These are phyloP conservation scores for Myripristis murdjan DNA, from an alignment of 2,797 vertebrate genomes.

Conservation along the genomic window DNA sequence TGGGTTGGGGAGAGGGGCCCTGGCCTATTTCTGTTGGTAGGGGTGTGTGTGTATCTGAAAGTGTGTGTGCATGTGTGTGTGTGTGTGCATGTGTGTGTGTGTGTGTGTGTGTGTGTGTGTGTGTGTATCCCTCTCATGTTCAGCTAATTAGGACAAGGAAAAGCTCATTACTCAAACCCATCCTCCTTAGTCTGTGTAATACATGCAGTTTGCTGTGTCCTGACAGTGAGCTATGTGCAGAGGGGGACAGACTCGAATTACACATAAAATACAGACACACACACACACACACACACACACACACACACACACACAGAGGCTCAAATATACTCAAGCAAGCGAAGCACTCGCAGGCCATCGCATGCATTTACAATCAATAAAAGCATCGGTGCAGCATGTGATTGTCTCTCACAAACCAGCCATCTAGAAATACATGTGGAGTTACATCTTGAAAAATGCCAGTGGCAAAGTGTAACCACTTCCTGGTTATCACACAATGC, in stretches of 20 bases:
- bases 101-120: conserved; percentile 52
- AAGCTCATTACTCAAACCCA: conserved; percentile 89
- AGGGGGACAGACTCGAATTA: conserved; percentile 71
- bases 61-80: conserved; percentile 14
- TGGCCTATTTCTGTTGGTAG: conserved; percentile 83
- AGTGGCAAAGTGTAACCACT: conserved; percentile 63
- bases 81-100: conserved; percentile 53
- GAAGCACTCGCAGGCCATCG: conserved; percentile 29
- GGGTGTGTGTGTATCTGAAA: not conserved
- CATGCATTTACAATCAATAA: conserved; percentile 65
- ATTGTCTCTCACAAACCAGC: conserved; percentile 35
- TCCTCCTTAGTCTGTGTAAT: conserved; percentile 87
- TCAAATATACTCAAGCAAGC: conserved; percentile 54
- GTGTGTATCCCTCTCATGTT: conserved; percentile 81
- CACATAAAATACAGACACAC: conserved; percentile 67
- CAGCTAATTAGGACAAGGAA: conserved; percentile 88
- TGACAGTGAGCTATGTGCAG: conserved; percentile 84
- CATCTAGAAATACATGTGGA: conserved; percentile 37
- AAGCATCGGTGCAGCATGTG: conserved; percentile 33
- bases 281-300: not conserved
- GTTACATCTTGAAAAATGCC: conserved; percentile 51
- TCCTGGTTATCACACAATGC: conserved; percentile 81
- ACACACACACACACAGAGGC: conserved; percentile 22
- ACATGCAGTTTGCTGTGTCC: conserved; percentile 83
- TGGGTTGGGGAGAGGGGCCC: conserved; percentile 85